These are phyloP conservation scores for Drosophila sulfurigaster DNA, from an alignment of 1,140 invertebrate genomes.

Conservation along the genomic window DNA sequence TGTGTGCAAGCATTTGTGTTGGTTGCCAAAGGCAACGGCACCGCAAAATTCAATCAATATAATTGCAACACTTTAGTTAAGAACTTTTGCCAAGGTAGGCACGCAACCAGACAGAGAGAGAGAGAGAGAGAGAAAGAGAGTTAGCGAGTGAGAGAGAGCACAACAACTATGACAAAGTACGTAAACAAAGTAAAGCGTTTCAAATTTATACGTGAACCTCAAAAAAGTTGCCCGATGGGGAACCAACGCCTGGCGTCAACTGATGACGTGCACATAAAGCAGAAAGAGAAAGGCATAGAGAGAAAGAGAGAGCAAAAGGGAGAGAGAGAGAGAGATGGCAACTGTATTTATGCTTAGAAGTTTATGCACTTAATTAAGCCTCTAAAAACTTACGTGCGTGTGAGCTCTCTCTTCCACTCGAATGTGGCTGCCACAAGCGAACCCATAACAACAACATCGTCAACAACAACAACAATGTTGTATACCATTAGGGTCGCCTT, in stretches of 20 bases:
- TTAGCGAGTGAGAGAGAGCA: neutral
- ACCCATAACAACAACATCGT: constrained; percentile 13
- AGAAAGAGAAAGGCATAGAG: neutral
- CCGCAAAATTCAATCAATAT: constrained; percentile 80
- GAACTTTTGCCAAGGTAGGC: constrained; percentile 48
- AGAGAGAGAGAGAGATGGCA: constrained; percentile 12
- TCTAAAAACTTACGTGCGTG: constrained; percentile 39
- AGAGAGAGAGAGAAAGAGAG: neutral
- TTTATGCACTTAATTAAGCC: constrained; percentile 73
- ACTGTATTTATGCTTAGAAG: constrained; percentile 70
- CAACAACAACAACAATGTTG: constrained; percentile 43
- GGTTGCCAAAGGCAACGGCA: constrained; percentile 39
- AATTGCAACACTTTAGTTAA: constrained; percentile 78
- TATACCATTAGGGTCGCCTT: constrained; percentile 15
- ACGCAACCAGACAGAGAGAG: constrained; percentile 8
- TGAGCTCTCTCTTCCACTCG: neutral
- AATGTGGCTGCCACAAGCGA: constrained; percentile 4
- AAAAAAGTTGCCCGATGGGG: constrained; percentile 57
- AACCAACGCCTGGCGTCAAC: constrained; percentile 52
- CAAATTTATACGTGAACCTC: constrained; percentile 74
- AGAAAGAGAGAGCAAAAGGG: neutral
- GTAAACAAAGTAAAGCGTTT: constrained; percentile 78
- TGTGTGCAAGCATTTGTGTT: constrained; percentile 34
- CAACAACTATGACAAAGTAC: constrained; percentile 66
- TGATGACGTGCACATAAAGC: constrained; percentile 58